Evolutionary conservation across 2,797 vertebrate species (phyloP).

Genomic region (Cynopterus sphinx): DNA sequence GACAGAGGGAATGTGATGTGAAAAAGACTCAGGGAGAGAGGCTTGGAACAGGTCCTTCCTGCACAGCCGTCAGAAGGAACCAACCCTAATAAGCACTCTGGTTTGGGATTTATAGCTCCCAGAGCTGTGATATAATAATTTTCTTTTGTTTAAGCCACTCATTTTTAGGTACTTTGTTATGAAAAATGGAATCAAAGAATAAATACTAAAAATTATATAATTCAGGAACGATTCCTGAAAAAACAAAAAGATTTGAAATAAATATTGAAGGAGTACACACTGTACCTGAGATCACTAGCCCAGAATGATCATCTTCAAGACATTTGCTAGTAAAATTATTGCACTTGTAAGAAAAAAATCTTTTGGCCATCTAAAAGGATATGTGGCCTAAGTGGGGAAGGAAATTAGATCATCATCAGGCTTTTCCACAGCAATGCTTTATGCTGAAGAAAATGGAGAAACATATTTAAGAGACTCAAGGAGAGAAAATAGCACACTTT

Average conservation of each 20-base stretch:
- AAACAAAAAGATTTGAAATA: neutral
- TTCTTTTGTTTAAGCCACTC: neutral
- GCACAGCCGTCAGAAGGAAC: neutral
- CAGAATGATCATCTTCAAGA: neutral
- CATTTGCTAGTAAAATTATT: neutral
- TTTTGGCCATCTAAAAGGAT: neutral
- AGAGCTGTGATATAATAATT: neutral
- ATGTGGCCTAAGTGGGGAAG: neutral
- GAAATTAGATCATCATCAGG: neutral
- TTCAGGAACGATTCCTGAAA: neutral
- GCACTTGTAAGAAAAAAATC: neutral
- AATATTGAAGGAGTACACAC: neutral
- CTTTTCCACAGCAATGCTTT: neutral
- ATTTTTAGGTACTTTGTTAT: neutral
- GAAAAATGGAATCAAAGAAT: neutral
- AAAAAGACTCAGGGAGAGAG: neutral
- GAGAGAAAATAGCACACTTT: neutral
- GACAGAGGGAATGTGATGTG: rapidly evolving
- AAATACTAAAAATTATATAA: neutral
- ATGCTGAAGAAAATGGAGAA: neutral
- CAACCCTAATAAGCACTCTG: neutral
- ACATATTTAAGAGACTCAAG: neutral
- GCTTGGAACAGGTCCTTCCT: neutral
- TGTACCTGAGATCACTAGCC: neutral
- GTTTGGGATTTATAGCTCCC: neutral